Evolutionary conservation across 2,888 invertebrate species (phyloP).

Genomic region (Cosmia pyralina): DNA sequence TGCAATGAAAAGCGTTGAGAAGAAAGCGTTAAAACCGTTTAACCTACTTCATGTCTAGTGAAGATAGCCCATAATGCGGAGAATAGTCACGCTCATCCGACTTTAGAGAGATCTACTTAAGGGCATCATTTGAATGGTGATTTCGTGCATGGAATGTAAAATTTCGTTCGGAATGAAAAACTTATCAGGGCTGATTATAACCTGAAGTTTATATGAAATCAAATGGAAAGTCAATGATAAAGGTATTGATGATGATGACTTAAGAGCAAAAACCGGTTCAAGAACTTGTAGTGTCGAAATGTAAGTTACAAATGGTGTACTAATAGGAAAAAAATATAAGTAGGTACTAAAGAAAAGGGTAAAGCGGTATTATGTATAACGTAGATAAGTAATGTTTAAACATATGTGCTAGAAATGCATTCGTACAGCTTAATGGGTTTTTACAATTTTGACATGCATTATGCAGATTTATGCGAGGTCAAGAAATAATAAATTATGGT

Average conservation of each 20-base stretch:
- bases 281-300: not conserved
- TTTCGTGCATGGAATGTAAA: constrained; percentile 23
- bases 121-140: constrained; percentile 35
- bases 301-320: not conserved
- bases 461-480: constrained; percentile 50
- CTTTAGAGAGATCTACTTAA: constrained; percentile 8
- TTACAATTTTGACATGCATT: constrained; percentile 41
- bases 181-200: not conserved
- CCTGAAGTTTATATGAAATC: not conserved
- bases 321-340: not conserved
- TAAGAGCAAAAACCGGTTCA: not conserved
- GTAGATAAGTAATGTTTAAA: not conserved
- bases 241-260: not conserved
- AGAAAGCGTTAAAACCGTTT: constrained; percentile 34
- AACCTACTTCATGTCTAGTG: constrained; percentile 39
- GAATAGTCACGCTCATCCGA: constrained; percentile 41
- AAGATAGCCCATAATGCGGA: constrained; percentile 45
- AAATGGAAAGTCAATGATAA: not conserved
- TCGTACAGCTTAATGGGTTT: constrained; percentile 24
- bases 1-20: constrained; percentile 15
- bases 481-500: constrained; percentile 36
- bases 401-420: constrained; percentile 23
- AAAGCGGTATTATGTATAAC: not conserved
- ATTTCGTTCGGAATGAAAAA: not conserved
- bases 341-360: not conserved